phyloP scores from a whole-genome alignment of 2,888 invertebrate species.

The Drosophila stalkeri region DNA sequence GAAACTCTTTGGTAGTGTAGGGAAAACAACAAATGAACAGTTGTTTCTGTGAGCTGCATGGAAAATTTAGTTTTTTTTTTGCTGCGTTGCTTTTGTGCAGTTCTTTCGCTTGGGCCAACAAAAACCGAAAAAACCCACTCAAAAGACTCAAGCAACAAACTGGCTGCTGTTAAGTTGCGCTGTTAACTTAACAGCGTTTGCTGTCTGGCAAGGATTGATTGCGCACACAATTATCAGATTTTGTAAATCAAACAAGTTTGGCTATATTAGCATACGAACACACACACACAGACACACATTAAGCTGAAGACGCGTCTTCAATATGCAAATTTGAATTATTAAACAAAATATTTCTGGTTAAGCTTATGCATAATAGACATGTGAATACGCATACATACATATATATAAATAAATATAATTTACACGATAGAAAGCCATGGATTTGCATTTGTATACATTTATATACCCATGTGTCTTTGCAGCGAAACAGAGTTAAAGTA shows the following conservation, averaged over 20 bases:
- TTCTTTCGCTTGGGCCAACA: conserved; percentile 41
- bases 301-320: conserved; percentile 19
- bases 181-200: conserved; percentile 32
- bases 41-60: conserved; percentile 76
- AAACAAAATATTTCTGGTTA: conserved; percentile 29
- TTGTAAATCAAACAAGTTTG: conserved; percentile 61
- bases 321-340: conserved; percentile 61
- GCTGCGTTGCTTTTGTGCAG: conserved; percentile 55
- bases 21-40: conserved; percentile 51
- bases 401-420: conserved; percentile 16
- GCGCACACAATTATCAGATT: conserved; percentile 36
- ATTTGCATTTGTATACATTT: conserved; percentile 24
- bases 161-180: conserved; percentile 23
- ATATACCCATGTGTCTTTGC: conserved; percentile 6
- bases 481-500: conserved; percentile 8
- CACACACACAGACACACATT: neutral
- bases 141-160: conserved; percentile 50
- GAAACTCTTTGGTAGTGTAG: conserved; percentile 11
- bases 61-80: conserved; percentile 66
- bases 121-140: conserved; percentile 14
- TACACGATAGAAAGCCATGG: conserved; percentile 74
- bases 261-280: conserved; percentile 52
- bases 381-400: neutral
- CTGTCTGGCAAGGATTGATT: conserved; percentile 49
- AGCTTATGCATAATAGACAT: conserved; percentile 27